Evolutionary conservation across 1,140 invertebrate genomes (phyloP).

Genomic region (Plectrocnemia conspersa): DNA sequence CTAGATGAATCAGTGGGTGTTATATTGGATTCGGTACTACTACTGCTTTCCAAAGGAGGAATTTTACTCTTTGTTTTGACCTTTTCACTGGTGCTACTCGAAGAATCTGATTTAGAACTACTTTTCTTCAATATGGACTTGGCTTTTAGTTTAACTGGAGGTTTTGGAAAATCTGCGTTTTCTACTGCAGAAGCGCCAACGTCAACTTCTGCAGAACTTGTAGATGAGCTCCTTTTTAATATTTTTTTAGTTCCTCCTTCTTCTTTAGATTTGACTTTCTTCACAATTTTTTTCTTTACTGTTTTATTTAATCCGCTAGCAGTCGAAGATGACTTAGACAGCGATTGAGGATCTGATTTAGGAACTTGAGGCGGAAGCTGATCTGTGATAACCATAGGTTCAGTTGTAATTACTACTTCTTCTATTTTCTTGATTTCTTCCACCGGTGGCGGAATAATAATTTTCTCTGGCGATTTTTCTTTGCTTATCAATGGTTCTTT

Average conservation of each 20-base stretch:
- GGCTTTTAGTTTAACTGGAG: constrained; percentile 25
- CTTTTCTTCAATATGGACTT: constrained; percentile 39
- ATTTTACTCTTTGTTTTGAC: not conserved
- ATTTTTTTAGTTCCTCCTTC: constrained; percentile 43
- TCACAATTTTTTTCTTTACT: constrained; percentile 33
- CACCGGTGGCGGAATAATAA: too few species aligned
- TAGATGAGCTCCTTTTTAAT: constrained; percentile 49
- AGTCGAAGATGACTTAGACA: constrained; percentile 47
- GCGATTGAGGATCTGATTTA: constrained; percentile 48
- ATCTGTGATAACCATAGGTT: constrained; percentile 45
- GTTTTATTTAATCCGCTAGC: constrained; percentile 47
- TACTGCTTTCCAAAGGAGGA: constrained; percentile 16
- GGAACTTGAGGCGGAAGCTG: constrained; percentile 58
- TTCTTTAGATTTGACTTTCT: constrained; percentile 49
- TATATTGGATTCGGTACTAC: constrained; percentile 44
- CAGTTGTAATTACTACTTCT: constrained; percentile 30
- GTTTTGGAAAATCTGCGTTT: constrained; percentile 37
- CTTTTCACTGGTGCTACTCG: not conserved
- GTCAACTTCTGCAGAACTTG: constrained; percentile 47
- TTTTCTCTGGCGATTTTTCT: too few species aligned
- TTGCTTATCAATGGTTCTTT: too few species aligned
- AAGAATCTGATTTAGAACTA: constrained; percentile 29
- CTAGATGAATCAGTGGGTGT: constrained; percentile 46
- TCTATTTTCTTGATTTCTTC: constrained; percentile 14
- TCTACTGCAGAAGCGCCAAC: constrained; percentile 1